A percentile compares a stretch with the other conserved stretches of the same genome.
phyloP scores from a whole-genome alignment of 2,797 vertebrate genomes.

The Apodemus agrarius region DNA sequence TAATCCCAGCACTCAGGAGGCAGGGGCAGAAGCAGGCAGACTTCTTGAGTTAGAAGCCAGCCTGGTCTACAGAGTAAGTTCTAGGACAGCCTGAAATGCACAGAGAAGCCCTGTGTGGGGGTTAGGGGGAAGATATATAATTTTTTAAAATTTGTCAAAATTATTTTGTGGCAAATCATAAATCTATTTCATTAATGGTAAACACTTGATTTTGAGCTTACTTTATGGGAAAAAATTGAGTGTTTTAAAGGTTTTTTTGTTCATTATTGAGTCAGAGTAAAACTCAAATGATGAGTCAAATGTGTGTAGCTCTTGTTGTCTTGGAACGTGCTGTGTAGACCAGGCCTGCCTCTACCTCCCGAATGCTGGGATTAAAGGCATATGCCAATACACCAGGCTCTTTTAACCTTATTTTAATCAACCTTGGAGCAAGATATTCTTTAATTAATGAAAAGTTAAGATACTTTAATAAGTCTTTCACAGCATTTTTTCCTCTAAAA shows the following conservation, averaged over 20 bases:
- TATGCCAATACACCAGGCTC: neutral
- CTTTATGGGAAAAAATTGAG: slow-evolving; percentile 18
- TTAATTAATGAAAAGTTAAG: slow-evolving; percentile 62
- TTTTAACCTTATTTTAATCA: slow-evolving; percentile 63
- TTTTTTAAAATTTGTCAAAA: slow-evolving; percentile 4
- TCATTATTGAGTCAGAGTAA: neutral
- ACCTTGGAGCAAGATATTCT: slow-evolving; percentile 57
- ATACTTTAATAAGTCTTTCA: slow-evolving; percentile 48
- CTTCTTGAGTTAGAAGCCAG: neutral
- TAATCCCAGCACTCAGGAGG: neutral
- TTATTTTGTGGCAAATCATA: slow-evolving; percentile 39
- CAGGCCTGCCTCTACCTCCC: neutral
- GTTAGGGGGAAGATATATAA: neutral
- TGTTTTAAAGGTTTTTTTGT: neutral
- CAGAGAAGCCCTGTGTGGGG: neutral
- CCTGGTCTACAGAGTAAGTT: neutral
- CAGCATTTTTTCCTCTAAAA: slow-evolving; percentile 56
- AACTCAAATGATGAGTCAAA: neutral
- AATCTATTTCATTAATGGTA: slow-evolving; percentile 46
- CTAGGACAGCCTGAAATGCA: neutral
- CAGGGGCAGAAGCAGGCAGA: neutral
- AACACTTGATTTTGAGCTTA: slow-evolving; percentile 45
- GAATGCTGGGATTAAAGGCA: neutral
- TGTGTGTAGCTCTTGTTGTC: neutral
- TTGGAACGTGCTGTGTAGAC: neutral